Evolutionary conservation across 1,140 invertebrate genomes (phyloP).

Genomic region (Kradibia gibbosae): DNA sequence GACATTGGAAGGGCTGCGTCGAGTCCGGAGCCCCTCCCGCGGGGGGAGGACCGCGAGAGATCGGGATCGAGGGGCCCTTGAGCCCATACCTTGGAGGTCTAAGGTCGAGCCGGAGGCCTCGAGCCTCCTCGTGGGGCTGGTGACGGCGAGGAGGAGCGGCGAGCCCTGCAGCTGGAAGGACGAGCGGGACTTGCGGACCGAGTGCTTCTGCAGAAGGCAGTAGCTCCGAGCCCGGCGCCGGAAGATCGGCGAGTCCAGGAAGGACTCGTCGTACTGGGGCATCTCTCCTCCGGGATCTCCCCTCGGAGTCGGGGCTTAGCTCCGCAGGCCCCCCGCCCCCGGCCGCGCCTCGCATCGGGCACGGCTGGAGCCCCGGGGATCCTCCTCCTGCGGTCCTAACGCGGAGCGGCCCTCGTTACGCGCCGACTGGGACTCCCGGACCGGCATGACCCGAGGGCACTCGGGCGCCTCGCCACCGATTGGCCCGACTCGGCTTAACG

Average conservation of each 20-base stretch:
- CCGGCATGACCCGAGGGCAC: too few relatives aligned
- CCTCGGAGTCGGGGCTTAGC: neutral
- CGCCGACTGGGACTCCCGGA: too few relatives aligned
- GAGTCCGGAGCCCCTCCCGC: too few relatives aligned
- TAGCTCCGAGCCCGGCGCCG: slow-evolving; percentile 70
- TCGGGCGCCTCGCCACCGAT: too few relatives aligned
- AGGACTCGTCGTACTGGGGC: slow-evolving; percentile 70
- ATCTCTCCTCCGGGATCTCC: slow-evolving; percentile 49
- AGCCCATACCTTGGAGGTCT: slow-evolving; percentile 62
- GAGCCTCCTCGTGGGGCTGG: slow-evolving; percentile 64
- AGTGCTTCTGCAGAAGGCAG: slow-evolving; percentile 67
- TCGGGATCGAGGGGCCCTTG: neutral
- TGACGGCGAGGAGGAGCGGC: slow-evolving; percentile 67
- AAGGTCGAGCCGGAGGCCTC: slow-evolving; percentile 64
- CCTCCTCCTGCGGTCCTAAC: too few relatives aligned
- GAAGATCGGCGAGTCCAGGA: slow-evolving; percentile 68
- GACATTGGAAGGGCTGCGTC: neutral
- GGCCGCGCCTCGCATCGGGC: too few relatives aligned
- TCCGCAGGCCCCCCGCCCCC: neutral
- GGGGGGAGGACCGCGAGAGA: neutral
- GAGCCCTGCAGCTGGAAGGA: slow-evolving; percentile 66
- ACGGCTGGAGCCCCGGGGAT: too few relatives aligned
- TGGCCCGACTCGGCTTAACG: too few relatives aligned
- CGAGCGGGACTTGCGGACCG: slow-evolving; percentile 66
- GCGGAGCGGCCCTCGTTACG: too few relatives aligned